Conservation (phyloP, 2,113 vertebrate species). For the Syngnathus typhle region DNA sequence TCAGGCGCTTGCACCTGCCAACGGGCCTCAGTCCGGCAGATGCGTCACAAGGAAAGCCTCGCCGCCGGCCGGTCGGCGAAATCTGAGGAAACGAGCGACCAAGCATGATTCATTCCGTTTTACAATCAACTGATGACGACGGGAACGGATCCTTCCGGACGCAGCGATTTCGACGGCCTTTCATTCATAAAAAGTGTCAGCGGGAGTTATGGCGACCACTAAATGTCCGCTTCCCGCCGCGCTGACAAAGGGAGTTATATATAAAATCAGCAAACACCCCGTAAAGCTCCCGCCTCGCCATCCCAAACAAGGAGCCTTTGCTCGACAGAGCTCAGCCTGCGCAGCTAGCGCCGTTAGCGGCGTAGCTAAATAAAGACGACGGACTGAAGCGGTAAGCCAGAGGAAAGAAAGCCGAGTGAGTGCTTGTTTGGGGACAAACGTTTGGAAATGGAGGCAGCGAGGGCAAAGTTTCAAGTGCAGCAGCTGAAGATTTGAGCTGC, state of each 20-base stretch:
- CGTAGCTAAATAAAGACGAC: background rate
- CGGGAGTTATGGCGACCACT: background rate
- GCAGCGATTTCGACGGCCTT: background rate
- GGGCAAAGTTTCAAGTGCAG: background rate
- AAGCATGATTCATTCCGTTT: background rate
- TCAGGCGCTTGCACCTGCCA: conserved; percentile 67
- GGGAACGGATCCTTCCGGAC: background rate
- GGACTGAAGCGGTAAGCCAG: background rate
- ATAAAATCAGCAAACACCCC: conserved; percentile 22
- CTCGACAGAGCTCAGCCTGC: background rate
- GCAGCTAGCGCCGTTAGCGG: background rate
- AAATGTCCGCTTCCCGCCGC: background rate
- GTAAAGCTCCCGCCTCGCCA: conserved; percentile 9
- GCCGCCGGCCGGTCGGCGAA: background rate
- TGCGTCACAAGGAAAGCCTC: conserved; percentile 39
- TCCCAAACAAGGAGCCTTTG: conserved; percentile 9
- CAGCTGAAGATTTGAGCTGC: background rate
- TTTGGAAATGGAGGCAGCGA: background rate
- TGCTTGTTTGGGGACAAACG: background rate
- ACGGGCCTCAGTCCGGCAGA: conserved; percentile 56
- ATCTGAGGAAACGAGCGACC: background rate
- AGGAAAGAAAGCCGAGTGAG: conserved; percentile 5
- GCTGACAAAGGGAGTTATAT: conserved; percentile 15
- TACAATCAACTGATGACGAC: background rate
- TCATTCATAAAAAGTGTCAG: conserved; percentile 5